Evolutionary conservation across 2,113 vertebrate genomes (phyloP).

Genomic region (Pangasianodon gigas): DNA sequence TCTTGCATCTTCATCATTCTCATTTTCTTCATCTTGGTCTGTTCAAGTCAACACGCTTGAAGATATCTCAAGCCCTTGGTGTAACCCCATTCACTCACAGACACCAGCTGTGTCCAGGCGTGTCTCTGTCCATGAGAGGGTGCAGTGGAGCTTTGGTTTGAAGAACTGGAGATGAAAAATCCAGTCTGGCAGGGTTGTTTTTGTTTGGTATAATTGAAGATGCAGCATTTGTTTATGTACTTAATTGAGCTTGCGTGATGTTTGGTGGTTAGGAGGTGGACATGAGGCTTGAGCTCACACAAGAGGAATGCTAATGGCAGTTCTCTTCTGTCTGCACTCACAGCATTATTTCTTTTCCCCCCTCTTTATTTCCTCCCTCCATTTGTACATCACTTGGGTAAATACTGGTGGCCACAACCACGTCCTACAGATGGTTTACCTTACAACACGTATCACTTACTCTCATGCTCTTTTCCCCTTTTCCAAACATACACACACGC

Average conservation of each 20-base stretch:
- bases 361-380: conserved; percentile 56
- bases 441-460: conserved; percentile 57
- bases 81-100: background rate
- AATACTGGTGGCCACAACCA: conserved; percentile 69
- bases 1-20: background rate
- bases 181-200: conserved; percentile 37
- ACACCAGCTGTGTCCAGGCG: conserved; percentile 22
- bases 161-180: background rate
- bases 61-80: background rate
- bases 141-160: conserved; percentile 40
- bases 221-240: conserved; percentile 71
- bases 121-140: conserved; percentile 64
- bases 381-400: conserved; percentile 50
- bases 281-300: conserved; percentile 72
- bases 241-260: conserved; percentile 74
- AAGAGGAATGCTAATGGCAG: conserved; percentile 77
- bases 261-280: conserved; percentile 74
- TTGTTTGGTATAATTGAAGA: conserved; percentile 68
- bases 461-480: conserved; percentile 51
- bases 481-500: conserved; percentile 24
- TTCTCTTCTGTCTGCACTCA: conserved; percentile 52
- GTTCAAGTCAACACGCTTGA: background rate
- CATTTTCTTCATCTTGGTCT: background rate
- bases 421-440: conserved; percentile 73
- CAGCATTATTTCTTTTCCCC: conserved; percentile 49